phyloP scores from a whole-genome alignment of 2,888 invertebrate genomes.

The Xylocampa areola region DNA sequence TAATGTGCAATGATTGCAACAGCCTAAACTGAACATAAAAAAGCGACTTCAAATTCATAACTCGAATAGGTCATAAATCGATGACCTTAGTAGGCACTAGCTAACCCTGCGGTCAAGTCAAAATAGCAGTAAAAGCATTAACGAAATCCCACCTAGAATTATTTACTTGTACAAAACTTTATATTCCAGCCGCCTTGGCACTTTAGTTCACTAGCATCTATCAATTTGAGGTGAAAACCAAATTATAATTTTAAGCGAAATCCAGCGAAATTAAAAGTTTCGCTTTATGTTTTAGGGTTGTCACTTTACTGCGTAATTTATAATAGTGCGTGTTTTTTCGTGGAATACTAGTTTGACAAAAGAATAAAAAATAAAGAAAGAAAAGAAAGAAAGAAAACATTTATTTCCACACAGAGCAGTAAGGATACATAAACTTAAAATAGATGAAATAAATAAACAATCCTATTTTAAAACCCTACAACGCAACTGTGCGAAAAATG shows the following conservation, averaged over 20 bases:
- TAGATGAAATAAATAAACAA: too few relatives aligned
- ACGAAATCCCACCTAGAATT: slow-evolving; percentile 33
- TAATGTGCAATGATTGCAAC: too few relatives aligned
- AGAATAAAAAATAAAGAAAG: too few relatives aligned
- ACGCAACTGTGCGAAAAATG: too few relatives aligned
- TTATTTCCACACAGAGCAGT: too few relatives aligned
- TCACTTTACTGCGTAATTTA: slow-evolving; percentile 13
- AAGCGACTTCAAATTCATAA: neutral
- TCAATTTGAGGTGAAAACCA: slow-evolving; percentile 50
- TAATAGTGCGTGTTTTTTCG: slow-evolving; percentile 4
- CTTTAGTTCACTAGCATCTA: slow-evolving; percentile 51
- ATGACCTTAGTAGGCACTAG: slow-evolving; percentile 10
- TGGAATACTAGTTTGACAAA: neutral
- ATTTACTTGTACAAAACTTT: slow-evolving; percentile 39
- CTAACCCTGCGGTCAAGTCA: slow-evolving; percentile 25
- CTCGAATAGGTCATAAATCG: slow-evolving; percentile 8
- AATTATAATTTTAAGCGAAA: slow-evolving; percentile 56
- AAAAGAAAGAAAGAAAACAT: too few relatives aligned
- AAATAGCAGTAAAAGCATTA: slow-evolving; percentile 11
- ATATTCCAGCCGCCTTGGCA: slow-evolving; percentile 39
- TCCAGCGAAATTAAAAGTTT: slow-evolving; percentile 42
- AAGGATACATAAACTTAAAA: too few relatives aligned
- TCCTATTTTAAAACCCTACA: too few relatives aligned
- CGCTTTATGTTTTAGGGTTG: slow-evolving; percentile 39
- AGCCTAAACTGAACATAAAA: neutral